Conservation (phyloP, 2,797 vertebrate genomes). For the Helostoma temminkii region DNA sequence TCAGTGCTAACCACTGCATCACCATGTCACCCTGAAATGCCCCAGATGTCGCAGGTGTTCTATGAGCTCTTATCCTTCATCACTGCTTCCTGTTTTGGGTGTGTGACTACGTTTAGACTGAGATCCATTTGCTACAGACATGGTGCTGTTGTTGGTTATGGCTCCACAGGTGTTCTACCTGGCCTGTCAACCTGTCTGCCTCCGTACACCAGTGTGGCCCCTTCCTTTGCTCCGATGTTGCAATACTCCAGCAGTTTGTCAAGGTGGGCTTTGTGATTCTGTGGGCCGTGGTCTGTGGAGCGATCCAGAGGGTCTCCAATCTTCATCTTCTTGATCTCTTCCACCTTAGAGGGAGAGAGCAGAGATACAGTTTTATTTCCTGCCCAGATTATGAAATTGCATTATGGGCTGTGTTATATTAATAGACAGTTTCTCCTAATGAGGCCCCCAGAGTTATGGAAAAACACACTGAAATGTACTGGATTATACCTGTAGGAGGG, state of each 20-base stretch:
- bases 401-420: not conserved
- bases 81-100: too few relatives aligned
- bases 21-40: too few relatives aligned
- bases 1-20: too few relatives aligned
- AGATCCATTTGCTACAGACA: too few relatives aligned
- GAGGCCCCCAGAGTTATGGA: not conserved
- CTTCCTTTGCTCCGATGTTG: conserved; percentile 92
- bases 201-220: conserved; percentile 92
- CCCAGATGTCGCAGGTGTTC: too few relatives aligned
- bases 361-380: not conserved
- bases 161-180: conserved; percentile 78
- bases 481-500: not conserved
- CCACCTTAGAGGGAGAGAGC: conserved; percentile 81
- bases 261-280: conserved; percentile 96
- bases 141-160: too few relatives aligned
- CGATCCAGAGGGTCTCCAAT: conserved; percentile 96
- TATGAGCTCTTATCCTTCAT: too few relatives aligned
- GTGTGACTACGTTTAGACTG: too few relatives aligned
- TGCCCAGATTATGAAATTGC: not conserved
- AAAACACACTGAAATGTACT: too few relatives aligned
- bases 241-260: conserved; percentile 97
- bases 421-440: too few relatives aligned
- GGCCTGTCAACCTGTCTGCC: conserved; percentile 89
- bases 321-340: conserved; percentile 98
- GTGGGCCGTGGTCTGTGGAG: conserved; percentile 96